Evolutionary conservation across 2,888 invertebrate genomes (phyloP), one percentile per base, ranked within the genome.

Genomic region (Clanis bilineata): DNA sequence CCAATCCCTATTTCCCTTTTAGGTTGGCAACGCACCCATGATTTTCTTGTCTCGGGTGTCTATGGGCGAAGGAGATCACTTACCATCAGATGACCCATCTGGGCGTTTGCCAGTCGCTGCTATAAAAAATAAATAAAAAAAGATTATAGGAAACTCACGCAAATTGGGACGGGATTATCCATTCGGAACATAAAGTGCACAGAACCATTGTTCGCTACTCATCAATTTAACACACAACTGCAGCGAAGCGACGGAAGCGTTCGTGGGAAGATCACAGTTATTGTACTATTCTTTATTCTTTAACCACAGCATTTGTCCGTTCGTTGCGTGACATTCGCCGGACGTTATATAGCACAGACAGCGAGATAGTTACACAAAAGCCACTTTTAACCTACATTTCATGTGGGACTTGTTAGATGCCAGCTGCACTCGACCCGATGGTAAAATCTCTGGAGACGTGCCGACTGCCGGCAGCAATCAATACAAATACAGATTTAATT

Each of bases 221-320:
- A 18, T 12, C 12, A 32, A 18, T 51, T 51, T 28, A 28, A 15
- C 25, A 44, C 57, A 44, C 77, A 77, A 67, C 64, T 65, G 60
- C 68, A 71, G 70, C 68, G 68, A 66, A 66, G 64, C 62, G 65
- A 63, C 66, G 64, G 69, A 69, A 65, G 64, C 62, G 58, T 66
- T 61, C 84, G 84, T 86, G 85, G 77, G 82, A 86, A 80, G 71
- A 72, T 72, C 65, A 66, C 69, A 67, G 72, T 77, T 72, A 80
- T 81, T 79, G 77, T 82, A 76, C 69, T n/a, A n/a, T n/a, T n/a
- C n/a, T n/a, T n/a, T 72, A 70, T 77, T 74, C 66, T 71, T 62
- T 70, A 51, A 32, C 63, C 60, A 65, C 65, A 54, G 59, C 23
- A 64, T 58, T 60, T 60, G 57, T 63, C 63, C 41, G 64, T 18